These are phyloP conservation scores for Gallinago jamesoni DNA, from an alignment of 2,113 vertebrate species.

Conservation along the genomic window DNA sequence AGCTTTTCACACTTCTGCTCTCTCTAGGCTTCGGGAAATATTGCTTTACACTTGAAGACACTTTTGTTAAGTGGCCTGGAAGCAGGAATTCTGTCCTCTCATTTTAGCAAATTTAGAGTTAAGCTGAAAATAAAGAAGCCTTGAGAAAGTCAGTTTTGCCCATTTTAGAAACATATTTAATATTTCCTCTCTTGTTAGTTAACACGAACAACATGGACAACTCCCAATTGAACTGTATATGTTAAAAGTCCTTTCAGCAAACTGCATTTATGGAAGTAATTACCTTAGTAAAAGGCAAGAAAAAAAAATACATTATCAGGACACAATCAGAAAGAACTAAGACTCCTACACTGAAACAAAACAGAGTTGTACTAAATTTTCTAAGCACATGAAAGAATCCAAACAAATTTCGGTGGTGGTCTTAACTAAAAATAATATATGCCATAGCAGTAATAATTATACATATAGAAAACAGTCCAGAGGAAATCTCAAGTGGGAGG, in stretches of 20 bases:
- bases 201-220: neutral
- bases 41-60: conserved; percentile 9
- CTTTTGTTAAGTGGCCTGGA: conserved; percentile 44
- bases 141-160: neutral
- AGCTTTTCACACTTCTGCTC: conserved; percentile 59
- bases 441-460: neutral
- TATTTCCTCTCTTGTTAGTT: neutral
- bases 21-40: neutral
- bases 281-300: neutral
- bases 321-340: neutral
- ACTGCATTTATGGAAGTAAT: neutral
- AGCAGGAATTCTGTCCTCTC: neutral
- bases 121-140: neutral
- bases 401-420: neutral
- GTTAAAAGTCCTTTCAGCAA: neutral
- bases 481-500: neutral
- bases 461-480: neutral
- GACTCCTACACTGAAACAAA: neutral
- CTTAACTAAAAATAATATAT: neutral
- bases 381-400: neutral
- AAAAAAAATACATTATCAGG: neutral
- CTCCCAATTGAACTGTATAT: neutral
- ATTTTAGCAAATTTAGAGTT: neutral
- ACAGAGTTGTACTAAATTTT: neutral
- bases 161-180: neutral